Evolutionary conservation across 2,888 invertebrate species (phyloP).

Genomic region (Eristalis tenax): DNA sequence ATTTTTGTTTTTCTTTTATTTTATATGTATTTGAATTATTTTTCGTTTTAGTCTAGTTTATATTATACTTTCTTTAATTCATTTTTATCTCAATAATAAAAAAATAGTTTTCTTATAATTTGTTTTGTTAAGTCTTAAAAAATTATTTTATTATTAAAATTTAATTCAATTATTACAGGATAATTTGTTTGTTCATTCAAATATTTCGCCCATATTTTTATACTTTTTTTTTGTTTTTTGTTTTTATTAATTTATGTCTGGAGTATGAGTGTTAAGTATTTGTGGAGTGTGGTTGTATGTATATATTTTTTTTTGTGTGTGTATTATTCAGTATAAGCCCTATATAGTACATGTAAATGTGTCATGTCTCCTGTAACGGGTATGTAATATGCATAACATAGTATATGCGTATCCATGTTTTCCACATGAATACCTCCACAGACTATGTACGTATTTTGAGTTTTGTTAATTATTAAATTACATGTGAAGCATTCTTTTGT

Average conservation of each 20-base stretch:
- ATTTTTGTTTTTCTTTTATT: not conserved
- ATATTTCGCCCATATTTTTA: not conserved
- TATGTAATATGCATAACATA: slow-evolving; percentile 8
- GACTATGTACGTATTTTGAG: not conserved
- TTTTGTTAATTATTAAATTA: slow-evolving; percentile 19
- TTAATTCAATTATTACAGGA: slow-evolving; percentile 53
- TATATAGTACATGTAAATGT: not conserved
- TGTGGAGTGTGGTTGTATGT: not conserved
- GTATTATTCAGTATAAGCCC: not conserved
- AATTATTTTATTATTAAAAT: slow-evolving; percentile 10
- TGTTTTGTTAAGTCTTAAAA: slow-evolving; percentile 51
- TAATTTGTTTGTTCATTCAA: slow-evolving; percentile 22
- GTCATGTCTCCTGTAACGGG: slow-evolving; percentile 21
- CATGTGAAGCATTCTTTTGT: slow-evolving; percentile 3
- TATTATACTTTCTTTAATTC: not conserved
- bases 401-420: slow-evolving; percentile 29
- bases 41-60: slow-evolving; percentile 4
- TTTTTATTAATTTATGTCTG: not conserved
- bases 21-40: not conserved
- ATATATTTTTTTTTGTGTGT: not conserved
- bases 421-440: not conserved
- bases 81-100: slow-evolving; percentile 56
- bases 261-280: not conserved
- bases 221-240: not conserved
- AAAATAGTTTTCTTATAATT: slow-evolving; percentile 62